Evolutionary conservation across 2,113 vertebrate genomes (phyloP), one percentile per base, ranked within the genome.

Genomic region (Rhizomys pruinosus): DNA sequence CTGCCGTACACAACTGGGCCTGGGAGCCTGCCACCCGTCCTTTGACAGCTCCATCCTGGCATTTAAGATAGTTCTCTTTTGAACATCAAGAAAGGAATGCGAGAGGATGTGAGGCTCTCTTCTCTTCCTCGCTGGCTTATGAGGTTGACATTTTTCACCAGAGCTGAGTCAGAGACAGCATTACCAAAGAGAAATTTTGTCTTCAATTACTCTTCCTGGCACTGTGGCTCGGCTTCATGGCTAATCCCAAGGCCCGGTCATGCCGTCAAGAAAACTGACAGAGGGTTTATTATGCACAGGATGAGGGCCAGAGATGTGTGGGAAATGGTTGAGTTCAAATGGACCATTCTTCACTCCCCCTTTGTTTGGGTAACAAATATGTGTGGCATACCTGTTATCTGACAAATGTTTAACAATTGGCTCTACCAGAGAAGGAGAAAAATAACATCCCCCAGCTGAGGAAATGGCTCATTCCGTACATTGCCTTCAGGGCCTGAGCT

Each of bases 51-150:
- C 79, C 9, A 42, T 34, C 87, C 76, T 22, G 13, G 69, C 66
- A 37, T 77, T 78, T 32, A 78, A 79, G 57, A 73, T 0, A 0
- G 57, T 92, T 94, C 61, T 96, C 88, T 80, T 96, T 90, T 96
- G 79, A 92, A 93, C 91, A 97, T 96, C 93, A 97, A 96, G n/a
- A n/a, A 96, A 96, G 94, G 89, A 92, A 78, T 2, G 66, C 92
- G 82, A 90, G 66, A 80, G 2, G 20, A 95, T 94, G 86, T 95
- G 94, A 93, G 90, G 90, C 93, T 74, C 93, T 96, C 84, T 81
- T 94, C 94, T 93, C 93, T 96, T 96, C 93, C 69, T 94, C 94
- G 94, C 92, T 78, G 92, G 82, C 96, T 97, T 96, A 57, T 90
- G 92, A 89, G 73, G 85, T 92, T 93, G 95, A 87, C 94, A 91